Conservation (phyloP, 1,140 invertebrate genomes). For the Philotrypesis tridentata region DNA sequence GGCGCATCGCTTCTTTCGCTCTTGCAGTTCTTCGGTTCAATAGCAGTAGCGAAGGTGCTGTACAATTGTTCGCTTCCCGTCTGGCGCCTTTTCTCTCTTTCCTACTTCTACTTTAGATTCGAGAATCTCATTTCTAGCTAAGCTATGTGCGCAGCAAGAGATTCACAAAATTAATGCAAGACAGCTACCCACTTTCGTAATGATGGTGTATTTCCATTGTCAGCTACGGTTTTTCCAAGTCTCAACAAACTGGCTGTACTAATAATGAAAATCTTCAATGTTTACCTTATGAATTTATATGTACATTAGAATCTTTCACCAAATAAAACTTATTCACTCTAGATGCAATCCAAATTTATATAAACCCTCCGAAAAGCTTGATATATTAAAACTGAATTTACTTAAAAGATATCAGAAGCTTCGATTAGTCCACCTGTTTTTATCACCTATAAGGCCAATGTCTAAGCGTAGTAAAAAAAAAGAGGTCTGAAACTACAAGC, state of each 20-base stretch:
- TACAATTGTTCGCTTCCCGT: conserved; percentile 44
- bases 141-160: neutral
- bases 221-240: neutral
- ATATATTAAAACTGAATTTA: neutral
- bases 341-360: no score
- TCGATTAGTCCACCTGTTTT: neutral
- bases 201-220: neutral
- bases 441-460: neutral
- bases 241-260: no score
- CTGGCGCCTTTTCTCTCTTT: conserved; percentile 29
- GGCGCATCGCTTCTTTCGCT: conserved; percentile 8
- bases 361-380: no score
- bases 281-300: neutral
- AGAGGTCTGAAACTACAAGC: neutral
- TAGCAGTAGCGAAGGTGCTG: neutral
- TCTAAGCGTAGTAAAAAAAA: neutral
- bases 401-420: neutral
- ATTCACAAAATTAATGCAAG: conserved; percentile 15
- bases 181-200: neutral
- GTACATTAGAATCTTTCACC: no score
- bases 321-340: no score
- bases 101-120: neutral
- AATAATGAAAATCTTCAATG: neutral
- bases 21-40: neutral
- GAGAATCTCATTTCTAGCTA: neutral